phyloP scores from a whole-genome alignment of 2,888 invertebrate genomes.

The Chesias legatella region DNA sequence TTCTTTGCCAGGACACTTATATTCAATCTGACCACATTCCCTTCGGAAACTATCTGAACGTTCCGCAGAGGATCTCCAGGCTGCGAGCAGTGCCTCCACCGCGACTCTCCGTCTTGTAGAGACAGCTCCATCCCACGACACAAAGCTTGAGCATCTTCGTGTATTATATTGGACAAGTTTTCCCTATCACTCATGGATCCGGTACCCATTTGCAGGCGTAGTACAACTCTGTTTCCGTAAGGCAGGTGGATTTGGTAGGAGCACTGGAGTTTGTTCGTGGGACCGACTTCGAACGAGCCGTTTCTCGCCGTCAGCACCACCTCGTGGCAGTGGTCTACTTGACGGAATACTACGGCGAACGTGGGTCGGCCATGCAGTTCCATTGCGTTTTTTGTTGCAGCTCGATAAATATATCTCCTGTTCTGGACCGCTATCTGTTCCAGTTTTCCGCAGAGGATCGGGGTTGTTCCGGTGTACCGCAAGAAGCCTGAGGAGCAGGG shows the following conservation, averaged over 20 bases:
- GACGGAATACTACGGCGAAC: slow-evolving; percentile 83
- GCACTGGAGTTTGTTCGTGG: slow-evolving; percentile 81
- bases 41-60: slow-evolving; percentile 81
- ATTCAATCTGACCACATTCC: slow-evolving; percentile 77
- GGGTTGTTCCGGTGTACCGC: slow-evolving; percentile 76
- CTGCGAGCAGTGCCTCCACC: slow-evolving; percentile 82
- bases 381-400: slow-evolving; percentile 72
- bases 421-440: slow-evolving; percentile 83
- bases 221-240: slow-evolving; percentile 84
- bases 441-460: slow-evolving; percentile 84
- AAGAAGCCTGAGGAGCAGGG: slow-evolving; percentile 83
- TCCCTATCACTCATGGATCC: slow-evolving; percentile 55
- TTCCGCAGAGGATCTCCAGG: slow-evolving; percentile 79
- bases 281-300: slow-evolving; percentile 84
- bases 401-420: slow-evolving; percentile 80
- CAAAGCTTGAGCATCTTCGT: slow-evolving; percentile 55
- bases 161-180: slow-evolving; percentile 55
- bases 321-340: slow-evolving; percentile 87
- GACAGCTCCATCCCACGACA: slow-evolving; percentile 81
- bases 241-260: slow-evolving; percentile 86
- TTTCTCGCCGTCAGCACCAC: slow-evolving; percentile 82
- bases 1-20: slow-evolving; percentile 63
- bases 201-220: slow-evolving; percentile 81
- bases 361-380: slow-evolving; percentile 83
- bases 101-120: slow-evolving; percentile 79